Evolutionary conservation across 1,140 invertebrate genomes (phyloP).

Genomic region (Eupristina koningsbergeri): DNA sequence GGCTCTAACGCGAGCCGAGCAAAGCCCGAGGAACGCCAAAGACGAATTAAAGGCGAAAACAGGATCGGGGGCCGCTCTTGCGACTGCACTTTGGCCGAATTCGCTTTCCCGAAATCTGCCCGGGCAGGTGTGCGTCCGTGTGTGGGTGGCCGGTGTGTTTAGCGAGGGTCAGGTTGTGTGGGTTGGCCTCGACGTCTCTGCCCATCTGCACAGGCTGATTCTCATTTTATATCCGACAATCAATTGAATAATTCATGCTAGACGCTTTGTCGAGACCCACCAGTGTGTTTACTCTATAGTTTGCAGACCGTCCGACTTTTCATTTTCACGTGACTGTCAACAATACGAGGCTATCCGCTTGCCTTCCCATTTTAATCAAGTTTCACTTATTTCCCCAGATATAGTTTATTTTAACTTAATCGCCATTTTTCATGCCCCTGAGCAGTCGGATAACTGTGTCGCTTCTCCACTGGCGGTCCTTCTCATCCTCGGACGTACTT

Average conservation of each 20-base stretch:
- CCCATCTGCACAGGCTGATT: not conserved
- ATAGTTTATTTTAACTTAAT: not conserved
- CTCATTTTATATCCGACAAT: slow-evolving; percentile 34
- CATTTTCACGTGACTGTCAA: slow-evolving; percentile 33
- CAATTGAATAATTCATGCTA: slow-evolving; percentile 50
- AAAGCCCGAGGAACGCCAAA: not conserved
- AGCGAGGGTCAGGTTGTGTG: not conserved
- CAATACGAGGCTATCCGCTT: not conserved
- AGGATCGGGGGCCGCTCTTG: slow-evolving; percentile 4
- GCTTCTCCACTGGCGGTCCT: too few species aligned
- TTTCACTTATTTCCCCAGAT: not conserved
- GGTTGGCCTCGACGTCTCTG: not conserved
- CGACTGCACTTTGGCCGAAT: slow-evolving; percentile 16
- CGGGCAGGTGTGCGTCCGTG: not conserved
- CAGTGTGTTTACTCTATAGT: not conserved
- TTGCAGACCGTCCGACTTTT: slow-evolving; percentile 18
- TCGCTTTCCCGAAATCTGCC: not conserved
- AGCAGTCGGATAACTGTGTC: too few species aligned
- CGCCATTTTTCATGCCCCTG: not conserved
- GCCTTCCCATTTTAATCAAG: not conserved
- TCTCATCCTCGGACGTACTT: too few species aligned
- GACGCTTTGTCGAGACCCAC: not conserved
- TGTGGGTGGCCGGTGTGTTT: not conserved
- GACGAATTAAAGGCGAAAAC: slow-evolving; percentile 32
- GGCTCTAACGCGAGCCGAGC: slow-evolving; percentile 30